phyloP scores from a whole-genome alignment of 2,888 invertebrate genomes.

The Agrilus biguttatus region DNA sequence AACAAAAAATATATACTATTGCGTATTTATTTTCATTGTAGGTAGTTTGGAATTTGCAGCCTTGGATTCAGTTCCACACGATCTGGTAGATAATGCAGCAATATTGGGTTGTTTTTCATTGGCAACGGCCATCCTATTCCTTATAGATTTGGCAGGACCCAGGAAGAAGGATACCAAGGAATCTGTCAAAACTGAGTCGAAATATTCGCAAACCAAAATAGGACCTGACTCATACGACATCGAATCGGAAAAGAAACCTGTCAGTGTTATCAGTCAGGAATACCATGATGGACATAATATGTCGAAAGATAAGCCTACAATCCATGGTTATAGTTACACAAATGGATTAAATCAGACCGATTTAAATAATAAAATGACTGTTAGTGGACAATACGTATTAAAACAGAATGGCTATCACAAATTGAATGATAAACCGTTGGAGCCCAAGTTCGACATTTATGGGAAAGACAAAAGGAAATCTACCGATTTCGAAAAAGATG shows the following conservation, averaged over 20 bases:
- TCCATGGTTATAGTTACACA: neutral
- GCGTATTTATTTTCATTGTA: constrained; percentile 16
- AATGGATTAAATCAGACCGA: constrained; percentile 5
- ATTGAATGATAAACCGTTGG: constrained; percentile 11
- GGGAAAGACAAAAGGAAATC: constrained; percentile 23
- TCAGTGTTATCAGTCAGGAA: no score
- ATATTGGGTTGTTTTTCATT: constrained; percentile 53
- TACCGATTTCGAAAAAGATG: constrained; percentile 9
- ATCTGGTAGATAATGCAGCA: constrained; percentile 55
- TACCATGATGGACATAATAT: no score
- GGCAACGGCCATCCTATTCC: constrained; percentile 50
- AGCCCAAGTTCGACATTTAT: constrained; percentile 23
- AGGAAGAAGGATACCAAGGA: constrained; percentile 26
- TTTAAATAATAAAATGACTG: constrained; percentile 3
- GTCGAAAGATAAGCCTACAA: neutral
- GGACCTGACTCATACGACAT: constrained; percentile 5
- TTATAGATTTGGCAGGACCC: constrained; percentile 50
- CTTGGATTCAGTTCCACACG: constrained; percentile 52
- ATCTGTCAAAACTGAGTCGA: constrained; percentile 2
- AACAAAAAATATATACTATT: neutral
- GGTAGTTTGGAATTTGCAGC: constrained; percentile 57
- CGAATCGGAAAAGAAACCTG: constrained; percentile 2
- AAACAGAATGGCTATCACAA: constrained; percentile 12
- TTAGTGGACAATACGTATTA: constrained; percentile 8
- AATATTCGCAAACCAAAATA: constrained; percentile 5